Base-by-base conservation (phyloP, 2,888 invertebrate species). In the Amiota communis region DNA sequence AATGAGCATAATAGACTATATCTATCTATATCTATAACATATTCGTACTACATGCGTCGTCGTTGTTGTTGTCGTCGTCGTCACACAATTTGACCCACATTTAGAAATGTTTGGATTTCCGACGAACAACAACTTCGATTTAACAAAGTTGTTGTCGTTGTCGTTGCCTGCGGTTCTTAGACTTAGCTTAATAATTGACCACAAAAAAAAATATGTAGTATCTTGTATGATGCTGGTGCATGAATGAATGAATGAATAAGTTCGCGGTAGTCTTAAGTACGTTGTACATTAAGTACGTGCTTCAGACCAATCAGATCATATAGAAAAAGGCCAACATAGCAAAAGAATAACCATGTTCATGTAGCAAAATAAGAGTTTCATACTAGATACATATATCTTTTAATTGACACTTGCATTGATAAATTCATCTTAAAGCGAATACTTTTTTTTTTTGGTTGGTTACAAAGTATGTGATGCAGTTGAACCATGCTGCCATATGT, bases 351-450 rank as follows among this genome's bases (percentile, higher is more conserved):
- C 3, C n/a, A 51, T 9, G 20, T 59, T 9, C 68, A 57, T 20
- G 46, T 11, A 69, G 59, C 53, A 56, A 49, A 70, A 20, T 48
- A n/a, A 20, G n/a, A 47, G 59, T 61, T 36, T 69, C 69, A 67
- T 57, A 68, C 48, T 36, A 46, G 57, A 71, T 71, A 77, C 70
- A 77, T 80, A 76, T 74, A 78, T 78, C 76, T 79, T 80, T 82
- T 82, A 82, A 82, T 81, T 81, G 82, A 80, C 81, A 82, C 76
- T 77, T 75, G 75, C 72, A 73, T 74, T 69, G 72, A 75, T 75
- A 71, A 77, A 74, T 77, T 69, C 69, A 72, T 49, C 64, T 65
- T 36, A 61, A 36, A 13, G 4, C n/a, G 51, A 13, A 13, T 1
- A 51, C 1, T 13, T 51, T 51, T 51, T n/a, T n/a, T 51, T 51